Evolutionary conservation across 2,797 vertebrate genomes (phyloP), one percentile per base, ranked within the genome.

Genomic region (Pteronotus mesoamericanus): DNA sequence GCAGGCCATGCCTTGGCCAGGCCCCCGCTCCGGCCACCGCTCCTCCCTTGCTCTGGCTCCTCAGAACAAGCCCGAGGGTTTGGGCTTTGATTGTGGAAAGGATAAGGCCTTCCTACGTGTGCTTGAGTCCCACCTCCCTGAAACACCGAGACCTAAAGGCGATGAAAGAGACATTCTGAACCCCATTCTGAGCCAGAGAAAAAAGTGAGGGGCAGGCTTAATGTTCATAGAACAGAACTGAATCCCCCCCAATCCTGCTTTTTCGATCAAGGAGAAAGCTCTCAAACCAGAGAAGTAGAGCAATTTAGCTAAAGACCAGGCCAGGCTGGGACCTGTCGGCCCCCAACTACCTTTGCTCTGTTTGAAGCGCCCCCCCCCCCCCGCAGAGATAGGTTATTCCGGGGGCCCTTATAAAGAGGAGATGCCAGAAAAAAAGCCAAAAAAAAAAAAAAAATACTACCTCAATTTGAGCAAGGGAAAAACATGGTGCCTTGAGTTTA

Each of bases 391-490:
- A 66, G 87, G 71, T 89, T 75, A 34, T 72, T 92, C 72, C 18
- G 37, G 55, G 55, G 61, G 32, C 34, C 10, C 19, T 96, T 90
- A 32, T n/a, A 61, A 83, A 64, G 77, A 90, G 42, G 29, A 53
- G 32, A n/a, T 78, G 26, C 79, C 86, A 93, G 94, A 61, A 92
- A 61, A 72, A 71, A 89, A 92, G 46, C 46, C 55, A 72, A 51
- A 93, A 95, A 90, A 88, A 71, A 83, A 72, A 51, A 93, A 95
- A 90, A 88, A 71, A 83, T 24, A 6, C 32, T 75, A 57, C 74
- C 69, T 94, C 24, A 5, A 57, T 88, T 39, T 84, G 57, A 96
- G 94, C 90, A 94, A 95, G 92, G 92, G 96, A 77, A 97, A 96
- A 96, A 83, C 85, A 97, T 82, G 59, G 94, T 86, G 42, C 94